Evolutionary conservation across 2,113 vertebrate species (phyloP), one percentile per base, ranked within the genome.

Genomic region (Nothoprocta perdicaria): DNA sequence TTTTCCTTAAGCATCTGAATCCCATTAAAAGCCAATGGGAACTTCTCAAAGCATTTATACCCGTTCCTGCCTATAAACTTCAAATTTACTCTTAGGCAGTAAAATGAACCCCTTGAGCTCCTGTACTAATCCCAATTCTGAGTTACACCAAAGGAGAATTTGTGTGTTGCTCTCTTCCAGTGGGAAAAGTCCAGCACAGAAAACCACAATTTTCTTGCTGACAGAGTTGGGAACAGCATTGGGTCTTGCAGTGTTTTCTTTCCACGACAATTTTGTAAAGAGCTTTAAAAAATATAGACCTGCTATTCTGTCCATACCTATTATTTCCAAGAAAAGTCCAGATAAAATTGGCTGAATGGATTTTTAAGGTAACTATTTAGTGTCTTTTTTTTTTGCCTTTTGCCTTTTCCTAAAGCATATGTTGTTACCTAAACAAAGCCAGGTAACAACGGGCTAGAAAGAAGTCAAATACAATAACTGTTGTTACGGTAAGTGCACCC

Each of bases 201-300:
- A 35, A 19, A 26, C 33, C 29, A 65, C 0, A 0, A 12, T 0
- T 0, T 23, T 9, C 0, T 6, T 12, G 55, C 72, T 55, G 86
- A 33, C 27, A 1, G 52, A 1, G 91, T 78, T 1, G 66, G 18
- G 2, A 61, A 14, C 4, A 2, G 46, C 69, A 11, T 0, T 0
- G 23, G 6, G 4, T 12, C 74, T 4, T 67, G n/a, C 24, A 40
- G 43, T 18, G 40, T 65, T 9, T 4, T 1, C 67, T 33, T 24
- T 29, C 61, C 46, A 1, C 60, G 41, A 24, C 66, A 1, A 14
- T 17, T 50, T 27, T 0, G 84, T 87, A 76, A 92, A 84, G 86
- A 90, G 84, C 35, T 38, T 38, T 38, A 38, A 38, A 38, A 38
- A 38, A 38, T 38, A 38, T 38, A 38, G 35, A 38, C 35, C 35